Percentiles rank a stretch among this genome's conserved stretches.
Evolutionary conservation across 2,113 vertebrate species (phyloP).

Genomic region (Bujurquina vittata): DNA sequence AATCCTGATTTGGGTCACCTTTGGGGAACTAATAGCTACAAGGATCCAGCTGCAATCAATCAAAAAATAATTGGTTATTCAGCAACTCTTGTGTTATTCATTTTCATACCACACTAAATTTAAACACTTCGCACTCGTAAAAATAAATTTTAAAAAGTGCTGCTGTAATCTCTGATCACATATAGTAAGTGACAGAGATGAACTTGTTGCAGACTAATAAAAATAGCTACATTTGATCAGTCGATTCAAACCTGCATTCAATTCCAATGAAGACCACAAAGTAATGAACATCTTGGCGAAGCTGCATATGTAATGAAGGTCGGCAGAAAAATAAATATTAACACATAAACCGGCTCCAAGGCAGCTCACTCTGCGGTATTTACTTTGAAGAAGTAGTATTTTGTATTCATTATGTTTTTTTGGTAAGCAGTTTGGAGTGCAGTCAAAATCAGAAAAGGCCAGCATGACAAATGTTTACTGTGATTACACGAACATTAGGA

Average conservation of each 20-base stretch:
- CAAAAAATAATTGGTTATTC: background rate
- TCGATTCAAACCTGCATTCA: background rate
- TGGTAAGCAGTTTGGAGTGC: no score
- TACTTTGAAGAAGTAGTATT: no score
- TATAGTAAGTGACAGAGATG: background rate
- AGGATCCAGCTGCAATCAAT: background rate
- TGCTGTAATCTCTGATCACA: background rate
- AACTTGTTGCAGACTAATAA: background rate
- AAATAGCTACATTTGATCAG: background rate
- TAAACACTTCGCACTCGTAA: background rate
- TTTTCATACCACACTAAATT: background rate
- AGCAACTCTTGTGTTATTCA: background rate
- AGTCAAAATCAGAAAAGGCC: no score
- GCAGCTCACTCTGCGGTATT: no score
- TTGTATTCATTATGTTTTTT: no score
- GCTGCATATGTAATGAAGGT: background rate
- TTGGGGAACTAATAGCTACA: background rate
- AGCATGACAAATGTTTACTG: no score
- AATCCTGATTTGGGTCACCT: rapidly evolving
- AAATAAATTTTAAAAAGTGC: background rate
- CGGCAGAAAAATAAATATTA: background rate
- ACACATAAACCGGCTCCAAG: no score
- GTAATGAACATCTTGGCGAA: background rate
- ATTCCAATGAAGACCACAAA: background rate
- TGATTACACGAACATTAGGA: no score